Base-by-base conservation (phyloP, 2,797 vertebrate genomes). In the Xenentodon cancila region DNA sequence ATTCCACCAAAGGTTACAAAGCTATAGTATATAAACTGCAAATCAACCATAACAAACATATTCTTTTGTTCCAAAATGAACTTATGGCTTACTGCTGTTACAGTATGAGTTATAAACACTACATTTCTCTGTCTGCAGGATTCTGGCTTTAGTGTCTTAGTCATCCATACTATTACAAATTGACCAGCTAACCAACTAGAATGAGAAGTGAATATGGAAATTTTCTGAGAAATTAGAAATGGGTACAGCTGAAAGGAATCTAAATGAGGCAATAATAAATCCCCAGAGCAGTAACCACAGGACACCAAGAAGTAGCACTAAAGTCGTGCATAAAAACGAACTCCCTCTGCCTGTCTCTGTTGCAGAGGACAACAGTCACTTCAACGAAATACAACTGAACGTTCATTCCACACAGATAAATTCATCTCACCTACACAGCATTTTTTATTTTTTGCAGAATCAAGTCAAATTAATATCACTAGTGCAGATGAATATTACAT, bases 311-410 rank as follows among this genome's bases (percentile, higher is more conserved):
- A 34, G 48, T 59, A 55, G 37, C 57, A 56, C 55, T 50, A 55
- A 61, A 57, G 59, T 19, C 53, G 48, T 50, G 58, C 48, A 71
- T 70, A 62, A 50, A 55, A 80, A 54, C 60, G 48, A 53, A 71
- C 9, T 50, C 70, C 62, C 49, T 45, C 20, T 61, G 57, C 53
- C 55, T 7, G 43, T 34, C 47, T 18, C 44, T 27, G 53, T 60
- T 77, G 77, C 72, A 72, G 73, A 48, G 79, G 73, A 82, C 64
- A 80, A 74, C 74, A 73, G 68, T 75, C 68, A 60, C 60, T 73
- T 71, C 66, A 63, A 66, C 53, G 50, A 68, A 68, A 75, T 53
- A 64, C 68, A 77, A 53, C 42, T 3, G 15, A 69, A 53, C 64
- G 9, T 59, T 71, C 19, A 22, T 59, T 56, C 56, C 53, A 34